Evolutionary conservation across 2,113 vertebrate species (phyloP).

Genomic region (Hydropotes inermis): DNA sequence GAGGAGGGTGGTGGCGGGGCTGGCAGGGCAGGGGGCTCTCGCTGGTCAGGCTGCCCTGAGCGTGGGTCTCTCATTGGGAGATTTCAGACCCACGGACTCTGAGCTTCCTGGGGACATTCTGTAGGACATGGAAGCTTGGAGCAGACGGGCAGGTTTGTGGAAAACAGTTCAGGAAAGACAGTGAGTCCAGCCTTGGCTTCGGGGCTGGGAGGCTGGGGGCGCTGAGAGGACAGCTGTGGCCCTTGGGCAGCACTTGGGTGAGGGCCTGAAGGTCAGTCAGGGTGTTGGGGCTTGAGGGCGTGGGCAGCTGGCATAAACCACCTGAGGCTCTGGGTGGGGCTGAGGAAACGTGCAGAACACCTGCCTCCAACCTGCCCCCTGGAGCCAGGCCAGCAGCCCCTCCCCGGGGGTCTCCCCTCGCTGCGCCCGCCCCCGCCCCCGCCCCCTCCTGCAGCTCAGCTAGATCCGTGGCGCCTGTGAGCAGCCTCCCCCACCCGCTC

Average conservation of each 20-base stretch:
- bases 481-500: neutral
- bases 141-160: neutral
- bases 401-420: neutral
- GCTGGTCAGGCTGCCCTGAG: neutral
- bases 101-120: neutral
- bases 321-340: no score
- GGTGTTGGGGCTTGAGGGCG: neutral
- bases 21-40: no score
- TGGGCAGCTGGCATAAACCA: neutral
- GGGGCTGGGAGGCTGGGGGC: rapidly evolving
- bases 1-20: neutral
- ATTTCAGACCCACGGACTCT: neutral
- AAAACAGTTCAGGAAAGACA: neutral
- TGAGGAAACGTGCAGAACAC: no score
- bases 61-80: neutral
- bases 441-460: neutral
- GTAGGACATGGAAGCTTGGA: neutral
- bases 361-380: neutral
- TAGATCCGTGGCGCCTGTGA: neutral
- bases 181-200: neutral
- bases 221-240: neutral
- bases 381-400: neutral
- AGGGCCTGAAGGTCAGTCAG: neutral
- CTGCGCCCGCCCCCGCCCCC: rapidly evolving
- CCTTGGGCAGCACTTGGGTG: neutral